A percentile compares a stretch with the other conserved stretches of the same genome.
These are phyloP conservation scores for Perodicticus potto DNA, from an alignment of 2,797 vertebrate species.

Conservation along the genomic window DNA sequence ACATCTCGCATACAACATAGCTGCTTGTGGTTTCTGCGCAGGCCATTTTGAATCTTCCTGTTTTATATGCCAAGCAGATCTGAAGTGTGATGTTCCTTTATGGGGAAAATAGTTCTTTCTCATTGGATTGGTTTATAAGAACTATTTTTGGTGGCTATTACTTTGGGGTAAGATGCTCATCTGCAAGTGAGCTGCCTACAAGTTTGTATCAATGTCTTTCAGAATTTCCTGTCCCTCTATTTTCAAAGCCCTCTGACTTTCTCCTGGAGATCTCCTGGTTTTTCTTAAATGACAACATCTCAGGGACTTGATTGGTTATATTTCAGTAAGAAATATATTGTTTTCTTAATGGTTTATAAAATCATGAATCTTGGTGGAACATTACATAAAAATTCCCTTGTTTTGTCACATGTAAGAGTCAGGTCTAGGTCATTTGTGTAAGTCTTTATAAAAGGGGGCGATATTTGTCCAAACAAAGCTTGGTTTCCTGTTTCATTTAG, in stretches of 20 bases:
- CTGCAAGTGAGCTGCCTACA: rapidly evolving
- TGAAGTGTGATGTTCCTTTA: neutral
- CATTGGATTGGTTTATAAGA: neutral
- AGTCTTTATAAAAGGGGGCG: neutral
- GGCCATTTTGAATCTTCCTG: neutral
- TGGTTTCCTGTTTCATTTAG: neutral
- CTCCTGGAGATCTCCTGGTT: neutral
- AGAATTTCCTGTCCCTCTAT: neutral
- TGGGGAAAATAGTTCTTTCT: neutral
- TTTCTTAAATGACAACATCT: constrained; percentile 53
- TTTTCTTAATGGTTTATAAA: neutral
- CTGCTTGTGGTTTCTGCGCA: rapidly evolving
- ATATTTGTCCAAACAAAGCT: neutral
- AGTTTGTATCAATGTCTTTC: rapidly evolving
- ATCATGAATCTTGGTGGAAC: neutral
- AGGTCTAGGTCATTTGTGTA: neutral
- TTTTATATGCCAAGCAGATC: neutral
- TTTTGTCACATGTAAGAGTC: neutral
- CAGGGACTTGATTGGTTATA: too few species aligned
- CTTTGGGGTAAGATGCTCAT: neutral
- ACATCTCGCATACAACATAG: rapidly evolving
- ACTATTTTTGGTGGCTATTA: neutral
- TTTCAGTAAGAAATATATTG: too few species aligned
- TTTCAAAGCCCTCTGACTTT: neutral
- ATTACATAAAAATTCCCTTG: neutral